A percentile compares a stretch with the other conserved stretches of the same genome.
These are phyloP conservation scores for Muscicapa comitata DNA, from an alignment of 2,797 vertebrate species.

Conservation along the genomic window DNA sequence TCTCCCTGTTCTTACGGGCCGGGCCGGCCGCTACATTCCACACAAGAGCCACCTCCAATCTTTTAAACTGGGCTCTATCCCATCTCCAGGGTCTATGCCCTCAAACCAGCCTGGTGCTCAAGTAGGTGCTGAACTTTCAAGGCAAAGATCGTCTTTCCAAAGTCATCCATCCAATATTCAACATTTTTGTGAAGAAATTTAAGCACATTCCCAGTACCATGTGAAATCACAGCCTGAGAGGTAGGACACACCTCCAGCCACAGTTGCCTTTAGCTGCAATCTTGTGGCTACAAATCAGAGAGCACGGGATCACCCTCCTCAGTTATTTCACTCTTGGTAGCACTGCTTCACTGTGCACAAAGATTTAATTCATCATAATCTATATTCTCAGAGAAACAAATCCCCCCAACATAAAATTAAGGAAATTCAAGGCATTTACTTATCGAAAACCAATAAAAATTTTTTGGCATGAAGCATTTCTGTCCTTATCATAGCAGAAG, in stretches of 20 bases:
- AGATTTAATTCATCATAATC: background rate
- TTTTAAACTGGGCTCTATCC: background rate
- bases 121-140: background rate
- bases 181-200: background rate
- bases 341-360: background rate
- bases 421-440: background rate
- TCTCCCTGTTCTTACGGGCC: background rate
- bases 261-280: background rate
- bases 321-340: background rate
- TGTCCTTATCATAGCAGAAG: background rate
- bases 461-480: background rate
- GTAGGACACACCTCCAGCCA: background rate
- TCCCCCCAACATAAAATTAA: background rate
- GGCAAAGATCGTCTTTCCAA: background rate
- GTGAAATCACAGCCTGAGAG: background rate
- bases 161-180: background rate
- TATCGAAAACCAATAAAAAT: background rate
- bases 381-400: background rate
- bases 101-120: background rate
- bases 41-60: background rate
- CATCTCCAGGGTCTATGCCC: rapidly evolving
- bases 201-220: rapidly evolving
- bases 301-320: background rate
- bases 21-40: background rate
- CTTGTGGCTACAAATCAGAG: background rate